These are phyloP conservation scores for Dryobotodes eremita DNA, from an alignment of 2,888 invertebrate species.

Conservation along the genomic window DNA sequence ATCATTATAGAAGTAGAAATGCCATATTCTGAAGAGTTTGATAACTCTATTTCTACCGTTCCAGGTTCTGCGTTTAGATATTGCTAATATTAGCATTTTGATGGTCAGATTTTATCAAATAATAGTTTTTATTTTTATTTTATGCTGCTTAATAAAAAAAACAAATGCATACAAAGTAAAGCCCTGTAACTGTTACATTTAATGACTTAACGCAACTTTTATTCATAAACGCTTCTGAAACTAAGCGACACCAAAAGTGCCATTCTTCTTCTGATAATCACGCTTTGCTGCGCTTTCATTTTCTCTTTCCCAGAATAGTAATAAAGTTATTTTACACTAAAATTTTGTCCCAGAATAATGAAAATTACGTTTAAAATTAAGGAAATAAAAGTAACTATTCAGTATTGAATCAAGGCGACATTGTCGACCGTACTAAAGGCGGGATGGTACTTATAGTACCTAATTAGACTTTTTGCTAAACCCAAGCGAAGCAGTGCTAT, in stretches of 20 bases:
- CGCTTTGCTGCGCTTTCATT: not conserved
- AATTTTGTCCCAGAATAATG: not conserved
- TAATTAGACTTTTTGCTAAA: constrained; percentile 60
- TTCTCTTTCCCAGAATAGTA: not conserved
- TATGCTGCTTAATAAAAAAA: not conserved
- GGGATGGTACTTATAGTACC: constrained; percentile 20
- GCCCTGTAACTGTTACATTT: not conserved
- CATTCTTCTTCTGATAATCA: not conserved
- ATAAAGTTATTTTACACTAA: not conserved
- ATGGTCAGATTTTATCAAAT: not conserved
- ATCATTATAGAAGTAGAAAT: not conserved
- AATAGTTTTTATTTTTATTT: not conserved
- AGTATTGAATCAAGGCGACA: constrained; percentile 23
- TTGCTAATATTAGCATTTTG: not conserved
- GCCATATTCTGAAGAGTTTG: not conserved
- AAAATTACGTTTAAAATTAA: constrained; percentile 10
- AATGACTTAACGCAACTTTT: not conserved
- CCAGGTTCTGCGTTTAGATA: not conserved
- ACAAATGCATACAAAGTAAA: not conserved
- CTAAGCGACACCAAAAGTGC: not conserved
- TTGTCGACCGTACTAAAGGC: constrained; percentile 40
- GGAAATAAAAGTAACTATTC: constrained; percentile 39
- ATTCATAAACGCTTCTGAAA: not conserved
- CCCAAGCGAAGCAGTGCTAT: constrained; percentile 58
- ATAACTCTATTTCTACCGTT: not conserved